Conservation (phyloP, 2,113 vertebrate genomes). For the Lepisosteus osseus region DNA sequence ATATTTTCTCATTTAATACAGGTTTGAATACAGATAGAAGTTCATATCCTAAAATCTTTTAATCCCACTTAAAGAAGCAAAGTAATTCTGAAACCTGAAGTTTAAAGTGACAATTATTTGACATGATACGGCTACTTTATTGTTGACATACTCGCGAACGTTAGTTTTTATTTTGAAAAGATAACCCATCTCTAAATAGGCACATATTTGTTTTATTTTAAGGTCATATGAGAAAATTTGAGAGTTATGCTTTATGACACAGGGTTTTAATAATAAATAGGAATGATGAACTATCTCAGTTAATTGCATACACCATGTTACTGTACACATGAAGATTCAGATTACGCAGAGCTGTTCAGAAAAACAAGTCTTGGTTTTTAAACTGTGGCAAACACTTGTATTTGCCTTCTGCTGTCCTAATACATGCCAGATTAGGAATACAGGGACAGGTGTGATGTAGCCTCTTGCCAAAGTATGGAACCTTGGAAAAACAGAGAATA, state of each 20-base stretch:
- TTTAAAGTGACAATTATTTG: no score
- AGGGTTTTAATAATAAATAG: conserved; percentile 4
- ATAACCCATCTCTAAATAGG: no score
- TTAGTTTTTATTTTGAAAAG: no score
- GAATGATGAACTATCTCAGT: conserved; percentile 9
- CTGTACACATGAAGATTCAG: not conserved
- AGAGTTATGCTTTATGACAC: not conserved
- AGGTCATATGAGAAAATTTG: not conserved
- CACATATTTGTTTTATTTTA: not conserved
- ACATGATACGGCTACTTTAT: no score
- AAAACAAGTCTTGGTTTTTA: conserved; percentile 66
- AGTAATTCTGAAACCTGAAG: no score
- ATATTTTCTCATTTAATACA: not conserved
- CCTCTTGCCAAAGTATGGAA: conserved; percentile 80
- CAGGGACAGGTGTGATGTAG: conserved; percentile 88
- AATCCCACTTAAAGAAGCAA: no score
- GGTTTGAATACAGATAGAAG: not conserved
- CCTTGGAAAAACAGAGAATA: conserved; percentile 57
- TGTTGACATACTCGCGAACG: no score
- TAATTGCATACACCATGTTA: not conserved
- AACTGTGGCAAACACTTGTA: conserved; percentile 73
- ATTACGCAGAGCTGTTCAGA: conserved; percentile 39
- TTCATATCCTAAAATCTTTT: no score
- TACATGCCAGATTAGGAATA: conserved; percentile 73
- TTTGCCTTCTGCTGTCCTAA: conserved; percentile 55